Conservation (phyloP, 2,888 invertebrate species). For the Piscicola geometra region DNA sequence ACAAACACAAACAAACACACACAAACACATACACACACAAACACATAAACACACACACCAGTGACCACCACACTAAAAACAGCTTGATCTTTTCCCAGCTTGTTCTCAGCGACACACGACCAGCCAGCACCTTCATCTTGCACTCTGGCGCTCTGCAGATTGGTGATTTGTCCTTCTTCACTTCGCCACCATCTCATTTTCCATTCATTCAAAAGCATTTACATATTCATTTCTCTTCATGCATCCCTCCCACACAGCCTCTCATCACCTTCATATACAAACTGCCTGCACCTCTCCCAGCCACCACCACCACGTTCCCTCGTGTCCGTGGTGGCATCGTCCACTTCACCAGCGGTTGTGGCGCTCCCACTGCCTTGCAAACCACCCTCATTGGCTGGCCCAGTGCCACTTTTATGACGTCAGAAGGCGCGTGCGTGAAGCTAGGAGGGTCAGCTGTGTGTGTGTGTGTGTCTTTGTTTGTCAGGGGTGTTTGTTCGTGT, state of each 20-base stretch:
- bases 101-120: background rate
- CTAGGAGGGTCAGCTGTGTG: constrained; percentile 23
- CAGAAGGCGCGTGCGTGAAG: constrained; percentile 17
- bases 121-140: background rate
- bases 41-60: no score
- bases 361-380: constrained; percentile 19
- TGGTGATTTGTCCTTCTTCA: no score
- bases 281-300: no score
- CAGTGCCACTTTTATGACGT: constrained; percentile 27
- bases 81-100: background rate
- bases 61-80: constrained; percentile 17
- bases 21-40: no score
- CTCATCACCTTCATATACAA: no score
- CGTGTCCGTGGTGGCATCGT: background rate
- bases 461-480: background rate
- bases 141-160: background rate
- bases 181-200: no score
- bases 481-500: no score
- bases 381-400: constrained; percentile 19
- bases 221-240: no score
- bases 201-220: no score
- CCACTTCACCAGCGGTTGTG: constrained; percentile 19
- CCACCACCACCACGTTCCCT: no score
- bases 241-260: no score
- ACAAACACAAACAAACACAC: no score